Evolutionary conservation across 2,888 invertebrate genomes (phyloP).

Genomic region (Tetrapedia diversipes): DNA sequence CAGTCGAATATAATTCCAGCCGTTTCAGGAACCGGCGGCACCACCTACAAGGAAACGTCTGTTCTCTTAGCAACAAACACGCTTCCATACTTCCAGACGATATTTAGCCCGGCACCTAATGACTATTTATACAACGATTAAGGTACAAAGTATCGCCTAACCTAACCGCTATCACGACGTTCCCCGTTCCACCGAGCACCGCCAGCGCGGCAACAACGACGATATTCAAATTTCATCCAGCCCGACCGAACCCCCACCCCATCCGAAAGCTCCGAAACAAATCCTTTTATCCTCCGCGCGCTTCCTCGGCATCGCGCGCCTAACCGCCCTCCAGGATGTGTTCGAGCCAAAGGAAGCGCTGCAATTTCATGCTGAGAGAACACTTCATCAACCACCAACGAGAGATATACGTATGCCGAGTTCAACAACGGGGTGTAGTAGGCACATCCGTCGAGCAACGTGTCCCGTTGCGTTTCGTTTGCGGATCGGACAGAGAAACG

Average conservation of each 20-base stretch:
- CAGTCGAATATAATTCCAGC: slow-evolving; percentile 32
- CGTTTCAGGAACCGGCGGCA: background rate
- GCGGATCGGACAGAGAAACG: too few species aligned
- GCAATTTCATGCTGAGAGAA: slow-evolving; percentile 62
- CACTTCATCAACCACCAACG: slow-evolving; percentile 55
- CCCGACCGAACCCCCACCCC: background rate
- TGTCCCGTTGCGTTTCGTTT: background rate
- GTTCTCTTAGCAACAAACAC: background rate
- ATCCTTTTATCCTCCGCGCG: slow-evolving; percentile 58
- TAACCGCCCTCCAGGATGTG: slow-evolving; percentile 36
- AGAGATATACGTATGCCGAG: slow-evolving; percentile 39
- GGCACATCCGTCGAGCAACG: slow-evolving; percentile 3
- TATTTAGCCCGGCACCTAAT: slow-evolving; percentile 51
- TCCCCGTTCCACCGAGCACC: slow-evolving; percentile 7
- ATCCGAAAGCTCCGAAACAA: slow-evolving; percentile 50
- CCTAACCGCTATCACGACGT: slow-evolving; percentile 44
- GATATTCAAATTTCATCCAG: slow-evolving; percentile 61
- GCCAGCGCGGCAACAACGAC: slow-evolving; percentile 31
- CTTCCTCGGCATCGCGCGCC: slow-evolving; percentile 27
- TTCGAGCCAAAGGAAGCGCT: slow-evolving; percentile 50
- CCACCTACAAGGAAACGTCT: background rate
- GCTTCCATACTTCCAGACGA: slow-evolving; percentile 22
- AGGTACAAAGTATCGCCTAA: slow-evolving; percentile 47
- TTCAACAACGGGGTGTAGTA: slow-evolving; percentile 36
- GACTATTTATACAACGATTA: slow-evolving; percentile 59